Evolutionary conservation across 2,113 vertebrate species (phyloP).

Genomic region (Eulacestoma nigropectus): DNA sequence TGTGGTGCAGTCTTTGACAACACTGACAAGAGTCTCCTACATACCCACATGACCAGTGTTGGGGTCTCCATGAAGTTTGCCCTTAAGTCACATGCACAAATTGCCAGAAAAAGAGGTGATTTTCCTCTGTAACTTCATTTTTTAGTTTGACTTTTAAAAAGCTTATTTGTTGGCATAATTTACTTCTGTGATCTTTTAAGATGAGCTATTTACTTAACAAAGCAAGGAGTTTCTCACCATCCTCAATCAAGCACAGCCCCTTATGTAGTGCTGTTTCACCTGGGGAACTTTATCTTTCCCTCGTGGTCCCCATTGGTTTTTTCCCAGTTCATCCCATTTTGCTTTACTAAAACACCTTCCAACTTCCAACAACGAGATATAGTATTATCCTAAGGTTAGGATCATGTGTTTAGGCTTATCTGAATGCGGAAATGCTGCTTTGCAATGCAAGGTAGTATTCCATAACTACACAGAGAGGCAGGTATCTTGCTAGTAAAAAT

Average conservation of each 20-base stretch:
- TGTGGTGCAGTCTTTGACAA: not conserved
- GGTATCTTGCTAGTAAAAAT: not conserved
- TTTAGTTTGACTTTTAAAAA: not conserved
- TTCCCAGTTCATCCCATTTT: not conserved
- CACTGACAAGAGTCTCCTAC: not conserved
- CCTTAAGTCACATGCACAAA: fast-evolving
- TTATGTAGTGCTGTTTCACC: not conserved
- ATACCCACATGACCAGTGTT: fast-evolving
- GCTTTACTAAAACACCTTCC: not conserved
- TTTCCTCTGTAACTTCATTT: not conserved
- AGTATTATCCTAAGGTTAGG: not conserved
- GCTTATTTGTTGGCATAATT: not conserved
- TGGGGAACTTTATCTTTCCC: not conserved
- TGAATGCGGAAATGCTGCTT: not conserved
- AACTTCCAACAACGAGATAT: not conserved
- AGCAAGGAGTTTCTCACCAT: not conserved
- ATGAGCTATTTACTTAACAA: not conserved
- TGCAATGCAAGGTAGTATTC: not conserved
- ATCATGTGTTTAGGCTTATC: not conserved
- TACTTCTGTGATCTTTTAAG: not conserved
- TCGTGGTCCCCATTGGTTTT: not conserved
- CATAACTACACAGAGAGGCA: not conserved
- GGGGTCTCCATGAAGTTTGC: not conserved
- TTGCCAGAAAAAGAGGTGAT: not conserved
- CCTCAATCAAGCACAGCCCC: not conserved